Base-by-base conservation (phyloP, 64 coral and sea anemone species). In the Cladopsammia gracilis region DNA sequence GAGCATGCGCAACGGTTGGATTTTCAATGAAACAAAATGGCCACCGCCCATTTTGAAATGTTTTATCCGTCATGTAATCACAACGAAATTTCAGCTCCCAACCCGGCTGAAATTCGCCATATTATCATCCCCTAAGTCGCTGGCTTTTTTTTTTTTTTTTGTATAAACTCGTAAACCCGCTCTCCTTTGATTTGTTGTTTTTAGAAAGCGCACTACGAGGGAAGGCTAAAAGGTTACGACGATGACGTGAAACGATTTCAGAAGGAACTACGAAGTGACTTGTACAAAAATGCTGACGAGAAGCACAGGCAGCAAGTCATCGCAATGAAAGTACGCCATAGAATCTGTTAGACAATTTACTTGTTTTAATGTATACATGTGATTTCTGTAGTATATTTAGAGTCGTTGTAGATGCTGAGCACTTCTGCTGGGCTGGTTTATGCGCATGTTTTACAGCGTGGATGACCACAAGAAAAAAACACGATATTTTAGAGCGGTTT, bases 241-340 rank as follows among this genome's bases (percentile, higher is more conserved):
- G 90, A 95, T 54, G 96, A 98, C 42, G 64, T 93, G 20, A 75
- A 42, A 23, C 65, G 96, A 54, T 98, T 64, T 60, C 93, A 98
- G 14, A 85, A 53, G 26, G 96, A 98, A n/a, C 70, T 98, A 50
- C 80, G 90, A 10, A 93, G 93, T 89, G 69, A 89, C 45, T n/a
- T 95, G 60, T 98, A 90, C 46, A 96, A 68, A 75, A 92, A 98
- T 62, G 96, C 96, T 19, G 96, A 95, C 19, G 79, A 92, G 6
- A 98, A 93, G 59, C 94, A 98, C 79, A 85, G 94, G 18, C 79
- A 98, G 23, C 89, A 98, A 64, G 42, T 98, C 5, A 98, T 98
- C 25, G 96, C 91, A 1, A 87, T 95, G 86, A 98, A 95, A 90
- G 96, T 98, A 53, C 71, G 52, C 87, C 1, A 11, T 48, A 15